phyloP scores from a whole-genome alignment of 2,888 invertebrate species.

The Hypomecis atomaria region DNA sequence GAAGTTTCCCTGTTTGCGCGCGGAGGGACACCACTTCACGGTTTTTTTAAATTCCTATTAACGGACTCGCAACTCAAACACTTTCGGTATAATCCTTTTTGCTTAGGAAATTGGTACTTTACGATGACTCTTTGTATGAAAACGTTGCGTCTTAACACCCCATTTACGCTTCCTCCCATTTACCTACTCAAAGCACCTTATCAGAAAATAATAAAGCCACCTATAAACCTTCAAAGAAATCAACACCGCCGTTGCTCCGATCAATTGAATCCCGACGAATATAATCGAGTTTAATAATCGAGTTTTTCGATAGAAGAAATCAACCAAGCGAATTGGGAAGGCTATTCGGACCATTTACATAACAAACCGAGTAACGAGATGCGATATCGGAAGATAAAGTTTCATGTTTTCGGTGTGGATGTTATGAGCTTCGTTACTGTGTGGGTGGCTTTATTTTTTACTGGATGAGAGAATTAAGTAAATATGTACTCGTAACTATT shows the following conservation, averaged over 20 bases:
- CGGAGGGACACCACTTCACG: too few relatives aligned
- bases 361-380: constrained; percentile 57
- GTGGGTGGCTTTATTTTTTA: constrained; percentile 8
- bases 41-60: background rate
- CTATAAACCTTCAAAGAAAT: constrained; percentile 38
- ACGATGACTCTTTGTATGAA: too few relatives aligned
- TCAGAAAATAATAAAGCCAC: constrained; percentile 27
- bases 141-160: background rate
- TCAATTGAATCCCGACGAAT: constrained; percentile 45
- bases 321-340: constrained; percentile 48
- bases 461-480: background rate
- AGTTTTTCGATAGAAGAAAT: constrained; percentile 43
- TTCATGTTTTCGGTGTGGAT: constrained; percentile 35
- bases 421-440: constrained; percentile 11
- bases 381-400: constrained; percentile 41
- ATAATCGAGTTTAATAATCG: constrained; percentile 45
- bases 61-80: too few relatives aligned
- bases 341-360: constrained; percentile 58
- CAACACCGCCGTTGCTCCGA: constrained; percentile 34
- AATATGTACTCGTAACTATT: too few relatives aligned
- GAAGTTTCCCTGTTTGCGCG: too few relatives aligned
- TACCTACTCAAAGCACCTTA: constrained; percentile 19
- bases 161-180: constrained; percentile 2
- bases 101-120: too few relatives aligned
- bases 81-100: too few relatives aligned